A percentile compares a stretch with the other conserved stretches of the same genome.
Conservation (phyloP, 2,113 vertebrate species). For the Caranx melampygus region DNA sequence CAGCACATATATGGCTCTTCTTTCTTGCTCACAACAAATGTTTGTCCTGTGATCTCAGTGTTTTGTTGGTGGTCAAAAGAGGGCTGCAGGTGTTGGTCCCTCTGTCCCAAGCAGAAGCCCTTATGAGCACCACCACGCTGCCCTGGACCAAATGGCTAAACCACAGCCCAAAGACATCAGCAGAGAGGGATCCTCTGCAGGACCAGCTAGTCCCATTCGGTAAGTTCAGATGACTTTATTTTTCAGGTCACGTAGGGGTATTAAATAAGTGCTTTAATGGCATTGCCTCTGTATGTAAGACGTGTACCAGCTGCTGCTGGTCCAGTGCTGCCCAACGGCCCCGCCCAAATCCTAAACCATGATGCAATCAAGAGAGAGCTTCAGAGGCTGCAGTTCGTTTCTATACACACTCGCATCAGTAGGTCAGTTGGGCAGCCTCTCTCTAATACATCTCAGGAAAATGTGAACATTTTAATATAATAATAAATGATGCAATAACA, state of each 20-base stretch:
- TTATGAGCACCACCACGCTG: slow-evolving; percentile 88
- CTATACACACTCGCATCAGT: slow-evolving; percentile 85
- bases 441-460: neutral
- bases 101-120: slow-evolving; percentile 74
- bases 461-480: too few relatives aligned
- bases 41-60: slow-evolving; percentile 57
- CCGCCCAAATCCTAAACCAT: slow-evolving; percentile 79
- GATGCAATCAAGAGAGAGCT: slow-evolving; percentile 86
- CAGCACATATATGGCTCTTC: neutral
- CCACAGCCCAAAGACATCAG: slow-evolving; percentile 54
- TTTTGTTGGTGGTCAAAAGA: slow-evolving; percentile 72
- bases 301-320: slow-evolving; percentile 80
- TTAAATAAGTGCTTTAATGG: neutral
- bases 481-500: neutral
- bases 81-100: slow-evolving; percentile 30
- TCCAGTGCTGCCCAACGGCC: slow-evolving; percentile 82
- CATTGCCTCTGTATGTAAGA: slow-evolving; percentile 61
- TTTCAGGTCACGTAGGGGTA: neutral
- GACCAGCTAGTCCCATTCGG: slow-evolving; percentile 61
- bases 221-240: slow-evolving; percentile 23
- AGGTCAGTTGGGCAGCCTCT: slow-evolving; percentile 61
- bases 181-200: slow-evolving; percentile 57
- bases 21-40: neutral
- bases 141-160: slow-evolving; percentile 88
- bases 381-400: slow-evolving; percentile 88